phyloP scores from a whole-genome alignment of 2,797 vertebrate species.

The Furcifer pardalis region DNA sequence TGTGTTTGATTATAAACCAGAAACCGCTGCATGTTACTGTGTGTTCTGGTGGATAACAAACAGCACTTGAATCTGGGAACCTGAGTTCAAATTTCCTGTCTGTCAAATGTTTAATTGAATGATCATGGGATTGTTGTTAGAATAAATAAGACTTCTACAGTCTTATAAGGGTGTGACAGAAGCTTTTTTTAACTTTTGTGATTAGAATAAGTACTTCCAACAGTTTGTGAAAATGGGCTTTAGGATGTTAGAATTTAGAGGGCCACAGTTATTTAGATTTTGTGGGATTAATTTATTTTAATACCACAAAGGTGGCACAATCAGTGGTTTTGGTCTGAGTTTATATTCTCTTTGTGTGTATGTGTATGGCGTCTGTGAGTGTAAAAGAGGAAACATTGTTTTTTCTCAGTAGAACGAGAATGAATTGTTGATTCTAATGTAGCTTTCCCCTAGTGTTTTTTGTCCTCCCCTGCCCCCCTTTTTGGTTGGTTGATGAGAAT shows the following conservation, averaged over 20 bases:
- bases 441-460: background rate
- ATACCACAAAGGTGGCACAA: background rate
- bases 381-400: background rate
- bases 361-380: background rate
- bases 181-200: background rate
- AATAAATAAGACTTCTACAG: background rate
- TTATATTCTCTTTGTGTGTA: background rate
- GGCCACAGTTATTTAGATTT: background rate
- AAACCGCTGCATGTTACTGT: background rate
- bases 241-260: background rate
- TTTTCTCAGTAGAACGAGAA: background rate
- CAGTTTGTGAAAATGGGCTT: background rate
- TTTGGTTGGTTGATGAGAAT: background rate
- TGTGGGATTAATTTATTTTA: background rate
- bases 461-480: background rate
- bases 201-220: background rate
- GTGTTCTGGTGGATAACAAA: background rate
- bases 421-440: background rate
- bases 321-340: background rate
- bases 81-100: background rate
- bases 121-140: background rate
- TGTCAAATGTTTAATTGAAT: background rate
- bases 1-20: constrained; percentile 1
- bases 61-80: background rate
- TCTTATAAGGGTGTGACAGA: background rate